Base-by-base conservation (phyloP, 2,888 invertebrate species). In the Proisotoma minuta region DNA sequence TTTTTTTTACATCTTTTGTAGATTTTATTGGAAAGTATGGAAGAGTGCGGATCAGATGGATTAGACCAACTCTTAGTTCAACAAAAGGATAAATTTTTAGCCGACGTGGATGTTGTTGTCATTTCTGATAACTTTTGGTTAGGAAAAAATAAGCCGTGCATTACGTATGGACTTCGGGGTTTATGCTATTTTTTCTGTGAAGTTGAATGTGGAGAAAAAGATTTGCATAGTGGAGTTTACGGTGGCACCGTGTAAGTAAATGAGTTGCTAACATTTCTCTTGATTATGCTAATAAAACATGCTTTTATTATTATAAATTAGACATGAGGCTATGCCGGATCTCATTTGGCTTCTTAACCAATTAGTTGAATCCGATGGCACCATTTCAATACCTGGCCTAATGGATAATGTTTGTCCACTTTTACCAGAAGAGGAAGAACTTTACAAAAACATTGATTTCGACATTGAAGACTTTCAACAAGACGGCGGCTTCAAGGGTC, bases 71-170 rank as follows among this genome's bases (percentile, higher is more conserved):
- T 96, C 10, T 81, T 99, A 0, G 80, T 81, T 72, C 77, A 82
- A 0, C 81, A 83, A 71, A 88, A 88, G 76, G 86, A 89, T 72
- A 84, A 84, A 26, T 96, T 94, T 78, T 83, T 97, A 34, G 82
- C 85, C 58, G 84, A 84, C 76, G 87, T 93, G 0, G 96, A 98
- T 78, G 97, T 86, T 80, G 92, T 96, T 15, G 97, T 96, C 78
- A 97, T 99, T 76, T 96, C 96, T 23, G 98, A 99, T 78, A 99
- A 97, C 80, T 99, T 98, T 78, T 99, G 98, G 98, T 80, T 99
- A 63, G 97, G 98, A 1, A 95, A 88, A 66, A 87, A 86, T n/a
- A 95, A 93, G 76, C 98, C 99, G 0, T 98, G 98, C 77, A 84
- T 99, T 64, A 97, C 97, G 0, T 98, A 98, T 78, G 98, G 98